phyloP scores from a whole-genome alignment of 2,113 vertebrate genomes.

The Setophaga petechia region DNA sequence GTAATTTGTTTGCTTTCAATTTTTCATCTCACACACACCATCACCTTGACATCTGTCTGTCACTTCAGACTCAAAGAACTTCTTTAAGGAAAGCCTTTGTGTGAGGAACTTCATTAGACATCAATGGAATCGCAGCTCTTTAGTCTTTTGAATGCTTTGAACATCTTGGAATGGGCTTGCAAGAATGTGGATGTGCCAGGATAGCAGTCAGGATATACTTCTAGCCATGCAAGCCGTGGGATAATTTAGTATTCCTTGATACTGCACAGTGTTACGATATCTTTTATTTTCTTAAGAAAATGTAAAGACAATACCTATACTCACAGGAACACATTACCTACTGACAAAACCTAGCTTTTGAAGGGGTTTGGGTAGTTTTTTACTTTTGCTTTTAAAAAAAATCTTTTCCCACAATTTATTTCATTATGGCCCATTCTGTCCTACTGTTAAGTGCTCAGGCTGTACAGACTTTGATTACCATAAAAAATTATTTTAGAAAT shows the following conservation, averaged over 20 bases:
- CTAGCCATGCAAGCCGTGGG: not conserved
- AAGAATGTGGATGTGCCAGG: not conserved
- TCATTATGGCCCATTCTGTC: not conserved
- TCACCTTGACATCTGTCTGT: constrained; percentile 15
- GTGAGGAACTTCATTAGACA: not conserved
- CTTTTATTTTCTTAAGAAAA: not conserved
- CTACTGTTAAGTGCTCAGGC: not conserved
- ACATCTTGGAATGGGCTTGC: not conserved
- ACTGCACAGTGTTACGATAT: not conserved
- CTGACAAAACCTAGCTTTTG: not conserved
- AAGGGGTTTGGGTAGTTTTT: not conserved
- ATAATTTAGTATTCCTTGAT: not conserved
- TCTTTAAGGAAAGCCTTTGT: not conserved
- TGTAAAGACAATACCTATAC: not conserved
- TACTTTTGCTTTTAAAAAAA: not conserved
- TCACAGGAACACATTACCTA: not conserved
- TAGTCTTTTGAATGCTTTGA: not conserved
- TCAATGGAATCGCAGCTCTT: not conserved
- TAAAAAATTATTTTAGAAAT: not conserved
- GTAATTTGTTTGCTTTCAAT: not conserved
- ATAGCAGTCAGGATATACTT: not conserved
- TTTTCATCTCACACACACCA: not conserved
- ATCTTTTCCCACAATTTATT: not conserved
- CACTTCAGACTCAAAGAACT: constrained; percentile 2
- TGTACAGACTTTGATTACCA: not conserved